Conservation (phyloP, 1,140 invertebrate genomes). For the Aphaenogaster ashmeadi region DNA sequence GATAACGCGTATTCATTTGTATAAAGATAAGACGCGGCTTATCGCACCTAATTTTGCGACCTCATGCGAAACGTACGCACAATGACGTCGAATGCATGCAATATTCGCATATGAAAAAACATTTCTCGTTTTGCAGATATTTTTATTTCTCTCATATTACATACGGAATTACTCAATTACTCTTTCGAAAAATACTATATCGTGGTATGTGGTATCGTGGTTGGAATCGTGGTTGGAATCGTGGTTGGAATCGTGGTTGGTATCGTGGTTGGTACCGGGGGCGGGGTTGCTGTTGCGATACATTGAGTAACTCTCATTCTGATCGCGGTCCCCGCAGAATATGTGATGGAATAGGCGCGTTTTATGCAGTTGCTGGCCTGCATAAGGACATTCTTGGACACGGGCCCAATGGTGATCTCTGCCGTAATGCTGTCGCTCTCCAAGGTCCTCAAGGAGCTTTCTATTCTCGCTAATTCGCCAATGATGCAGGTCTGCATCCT, state of each 20-base stretch:
- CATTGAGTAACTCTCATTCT: background rate
- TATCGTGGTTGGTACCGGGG: background rate
- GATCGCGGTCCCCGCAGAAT: background rate
- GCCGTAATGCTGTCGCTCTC: background rate
- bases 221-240: background rate
- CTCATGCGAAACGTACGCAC: background rate
- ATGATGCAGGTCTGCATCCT: conserved; percentile 30
- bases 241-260: background rate
- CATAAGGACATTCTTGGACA: conserved; percentile 3
- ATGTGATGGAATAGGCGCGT: background rate
- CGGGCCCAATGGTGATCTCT: background rate
- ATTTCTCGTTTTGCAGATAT: background rate
- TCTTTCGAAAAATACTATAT: background rate
- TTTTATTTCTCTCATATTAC: conserved; percentile 23
- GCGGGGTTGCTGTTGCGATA: background rate
- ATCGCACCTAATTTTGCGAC: background rate
- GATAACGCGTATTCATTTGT: background rate
- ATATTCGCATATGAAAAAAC: background rate
- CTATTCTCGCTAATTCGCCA: background rate
- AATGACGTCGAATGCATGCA: background rate
- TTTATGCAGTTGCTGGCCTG: background rate
- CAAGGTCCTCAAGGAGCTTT: background rate
- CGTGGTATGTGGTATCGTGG: background rate
- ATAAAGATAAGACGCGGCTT: background rate
- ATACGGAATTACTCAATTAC: background rate